These are phyloP conservation scores for Portunus trituberculatus DNA, from an alignment of 1,140 invertebrate genomes.

Conservation along the genomic window DNA sequence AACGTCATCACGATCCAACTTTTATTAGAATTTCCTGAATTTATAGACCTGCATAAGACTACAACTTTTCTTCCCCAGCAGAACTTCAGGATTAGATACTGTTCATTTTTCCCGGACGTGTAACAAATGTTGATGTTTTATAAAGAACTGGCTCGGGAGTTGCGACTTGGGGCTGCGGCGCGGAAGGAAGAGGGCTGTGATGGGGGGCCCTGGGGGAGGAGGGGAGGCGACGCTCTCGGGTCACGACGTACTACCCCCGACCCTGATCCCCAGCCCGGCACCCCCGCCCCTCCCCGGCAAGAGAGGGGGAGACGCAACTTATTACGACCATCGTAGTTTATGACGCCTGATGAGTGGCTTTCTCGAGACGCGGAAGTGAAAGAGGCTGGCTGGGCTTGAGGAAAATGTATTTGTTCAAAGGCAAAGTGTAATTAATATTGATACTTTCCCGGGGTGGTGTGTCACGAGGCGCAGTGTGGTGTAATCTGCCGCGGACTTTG, in stretches of 20 bases:
- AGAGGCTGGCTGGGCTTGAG: neutral
- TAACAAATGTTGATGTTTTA: constrained; percentile 75
- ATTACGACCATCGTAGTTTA: constrained; percentile 31
- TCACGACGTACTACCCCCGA: neutral
- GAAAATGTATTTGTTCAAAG: neutral
- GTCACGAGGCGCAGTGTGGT: neutral
- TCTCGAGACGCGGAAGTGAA: constrained; percentile 35
- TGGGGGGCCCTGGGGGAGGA: neutral
- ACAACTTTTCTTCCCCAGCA: constrained; percentile 70
- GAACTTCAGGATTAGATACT: constrained; percentile 73
- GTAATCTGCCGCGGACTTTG: neutral
- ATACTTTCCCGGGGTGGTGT: neutral
- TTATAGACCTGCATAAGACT: constrained; percentile 75
- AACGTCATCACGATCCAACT: constrained; percentile 74
- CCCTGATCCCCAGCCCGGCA: neutral
- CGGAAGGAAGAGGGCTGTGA: constrained; percentile 29
- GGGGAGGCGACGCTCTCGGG: neutral
- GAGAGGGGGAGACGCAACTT: constrained; percentile 30
- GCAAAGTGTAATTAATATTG: neutral
- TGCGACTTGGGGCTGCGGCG: constrained; percentile 4
- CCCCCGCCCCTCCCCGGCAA: neutral
- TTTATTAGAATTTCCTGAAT: constrained; percentile 73
- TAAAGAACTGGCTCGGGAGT: constrained; percentile 56
- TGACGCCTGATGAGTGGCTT: neutral
- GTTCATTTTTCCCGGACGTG: constrained; percentile 69